Evolutionary conservation across 2,113 vertebrate genomes (phyloP).

Genomic region (Oenanthe melanoleuca): DNA sequence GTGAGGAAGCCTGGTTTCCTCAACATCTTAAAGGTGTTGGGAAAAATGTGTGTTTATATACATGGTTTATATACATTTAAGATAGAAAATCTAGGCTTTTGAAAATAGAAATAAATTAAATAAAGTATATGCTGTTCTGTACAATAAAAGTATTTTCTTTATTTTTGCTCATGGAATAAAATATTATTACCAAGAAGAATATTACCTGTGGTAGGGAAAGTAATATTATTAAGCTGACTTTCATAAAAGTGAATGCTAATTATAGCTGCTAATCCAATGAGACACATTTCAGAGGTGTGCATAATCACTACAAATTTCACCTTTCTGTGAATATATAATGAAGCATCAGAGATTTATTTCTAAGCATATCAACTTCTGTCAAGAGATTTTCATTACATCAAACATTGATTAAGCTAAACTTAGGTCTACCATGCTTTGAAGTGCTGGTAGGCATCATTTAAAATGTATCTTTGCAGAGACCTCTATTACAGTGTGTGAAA

Average conservation of each 20-base stretch:
- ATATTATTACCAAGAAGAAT: background rate
- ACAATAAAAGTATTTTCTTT: background rate
- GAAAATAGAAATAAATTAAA: background rate
- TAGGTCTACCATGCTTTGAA: constrained; percentile 31
- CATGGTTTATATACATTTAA: too few relatives aligned
- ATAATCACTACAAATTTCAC: constrained; percentile 41
- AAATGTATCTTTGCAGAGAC: constrained; percentile 4
- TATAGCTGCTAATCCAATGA: constrained; percentile 58
- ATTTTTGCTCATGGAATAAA: background rate
- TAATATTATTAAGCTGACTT: constrained; percentile 3
- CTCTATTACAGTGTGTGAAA: background rate
- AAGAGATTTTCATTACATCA: constrained; percentile 60
- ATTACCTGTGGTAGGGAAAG: background rate
- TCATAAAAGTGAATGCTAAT: constrained; percentile 42
- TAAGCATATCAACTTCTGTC: constrained; percentile 41
- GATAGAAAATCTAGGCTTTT: background rate
- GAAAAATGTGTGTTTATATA: background rate
- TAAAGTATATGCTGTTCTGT: background rate
- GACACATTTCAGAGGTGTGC: constrained; percentile 39
- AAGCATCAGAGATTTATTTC: constrained; percentile 41
- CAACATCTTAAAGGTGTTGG: background rate
- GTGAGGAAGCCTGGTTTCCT: background rate
- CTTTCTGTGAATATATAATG: constrained; percentile 59
- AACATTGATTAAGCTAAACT: constrained; percentile 39
- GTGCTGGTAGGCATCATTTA: constrained; percentile 4